Conservation (phyloP, 2,113 vertebrate genomes). For the Tylochromis polylepis region DNA sequence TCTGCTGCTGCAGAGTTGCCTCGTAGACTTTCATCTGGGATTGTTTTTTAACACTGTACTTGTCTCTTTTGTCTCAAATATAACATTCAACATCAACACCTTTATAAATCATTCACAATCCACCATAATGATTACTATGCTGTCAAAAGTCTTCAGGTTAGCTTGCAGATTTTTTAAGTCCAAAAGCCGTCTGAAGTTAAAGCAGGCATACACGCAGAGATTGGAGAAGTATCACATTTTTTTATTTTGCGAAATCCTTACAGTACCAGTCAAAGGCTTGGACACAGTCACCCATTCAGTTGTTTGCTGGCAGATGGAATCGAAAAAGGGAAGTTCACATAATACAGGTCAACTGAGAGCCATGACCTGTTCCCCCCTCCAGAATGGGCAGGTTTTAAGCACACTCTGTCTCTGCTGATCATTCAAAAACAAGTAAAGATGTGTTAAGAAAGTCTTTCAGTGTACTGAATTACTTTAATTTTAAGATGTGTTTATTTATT, state of each 20-base stretch:
- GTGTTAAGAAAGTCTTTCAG: fast-evolving
- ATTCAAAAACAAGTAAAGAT: neutral
- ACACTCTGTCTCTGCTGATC: neutral
- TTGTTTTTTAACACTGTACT: neutral
- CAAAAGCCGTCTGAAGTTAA: neutral
- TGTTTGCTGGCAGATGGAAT: neutral
- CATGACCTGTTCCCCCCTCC: neutral
- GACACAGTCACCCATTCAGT: neutral
- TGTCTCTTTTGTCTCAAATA: neutral
- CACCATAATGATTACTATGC: neutral
- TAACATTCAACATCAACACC: neutral
- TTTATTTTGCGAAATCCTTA: neutral
- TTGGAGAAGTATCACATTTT: neutral
- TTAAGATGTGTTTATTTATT: neutral
- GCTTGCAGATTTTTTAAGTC: neutral
- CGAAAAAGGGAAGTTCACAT: neutral
- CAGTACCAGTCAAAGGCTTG: neutral
- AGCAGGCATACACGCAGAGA: neutral
- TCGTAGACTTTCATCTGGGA: neutral
- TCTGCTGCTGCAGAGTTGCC: neutral
- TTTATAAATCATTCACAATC: neutral
- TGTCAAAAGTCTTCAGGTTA: neutral
- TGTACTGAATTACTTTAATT: neutral
- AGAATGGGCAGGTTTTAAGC: neutral
- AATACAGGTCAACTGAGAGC: neutral